Base-by-base conservation (phyloP, 2,888 invertebrate species). In the Folsomia manolachei region DNA sequence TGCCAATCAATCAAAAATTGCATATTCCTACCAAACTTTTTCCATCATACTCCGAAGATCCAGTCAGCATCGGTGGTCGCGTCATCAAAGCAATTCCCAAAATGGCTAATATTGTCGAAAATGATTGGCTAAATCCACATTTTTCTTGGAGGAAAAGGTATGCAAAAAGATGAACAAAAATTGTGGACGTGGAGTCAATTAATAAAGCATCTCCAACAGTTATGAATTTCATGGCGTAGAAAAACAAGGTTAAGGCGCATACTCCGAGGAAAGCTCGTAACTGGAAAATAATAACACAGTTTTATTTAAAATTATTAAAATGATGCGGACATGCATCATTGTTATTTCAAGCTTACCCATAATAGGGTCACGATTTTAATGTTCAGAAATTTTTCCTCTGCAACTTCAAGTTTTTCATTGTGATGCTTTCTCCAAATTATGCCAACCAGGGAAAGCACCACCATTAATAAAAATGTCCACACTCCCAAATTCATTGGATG, bases 401-500 rank as follows among this genome's bases (percentile, higher is more conserved):
- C 39, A 39, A 14, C 14, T 39, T 39, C 39, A 39, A 39, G 39
- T 9, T 39, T 39, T 4, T 4, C n/a, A n/a, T n/a, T 39, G 4
- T 39, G 4, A 39, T 14, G 14, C 14, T 39, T 39, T 39, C 39
- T 39, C 39, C 39, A 14, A 9, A 39, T 14, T 9, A 14, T 39
- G 7, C 39, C 4, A 14, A 39, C 7, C 14, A 14, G 7, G 4
- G 39, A 39, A 14, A 39, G 14, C 39, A 4, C 39, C 39, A 14
- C 14, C 39, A 39, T 39, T 39, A 39, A 14, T 39, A 39, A 14
- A 14, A 39, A 75, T 2, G 73, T 73, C 75, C 75, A 75, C 4
- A 70, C 61, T 27, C 73, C 75, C 61, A 75, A 67, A 39, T 75
- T 75, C 52, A 75, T 73, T 1, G 75, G 73, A 24, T 75, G 60